These are phyloP conservation scores for Holotrichia oblita DNA, from an alignment of 1,140 invertebrate species.

Conservation along the genomic window DNA sequence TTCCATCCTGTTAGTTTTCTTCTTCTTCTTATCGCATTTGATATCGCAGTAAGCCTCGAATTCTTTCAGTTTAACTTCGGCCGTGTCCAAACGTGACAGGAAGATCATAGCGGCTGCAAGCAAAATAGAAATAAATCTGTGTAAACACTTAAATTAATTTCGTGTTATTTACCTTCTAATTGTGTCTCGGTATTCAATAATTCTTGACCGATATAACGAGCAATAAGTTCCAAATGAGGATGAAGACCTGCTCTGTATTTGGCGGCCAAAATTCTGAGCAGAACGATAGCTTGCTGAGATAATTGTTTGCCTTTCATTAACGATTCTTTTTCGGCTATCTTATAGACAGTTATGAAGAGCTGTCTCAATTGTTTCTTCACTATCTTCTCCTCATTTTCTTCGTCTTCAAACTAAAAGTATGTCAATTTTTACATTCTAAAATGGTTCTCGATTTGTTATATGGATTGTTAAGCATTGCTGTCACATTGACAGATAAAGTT, in stretches of 20 bases:
- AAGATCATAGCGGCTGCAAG: conserved; percentile 55
- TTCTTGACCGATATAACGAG: conserved; percentile 55
- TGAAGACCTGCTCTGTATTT: conserved; percentile 54
- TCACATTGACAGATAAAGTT: no score
- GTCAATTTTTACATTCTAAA: no score
- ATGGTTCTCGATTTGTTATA: no score
- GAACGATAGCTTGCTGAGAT: conserved; percentile 44
- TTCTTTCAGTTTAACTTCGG: conserved; percentile 51
- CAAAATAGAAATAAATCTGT: background rate
- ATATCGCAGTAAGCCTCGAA: conserved; percentile 54
- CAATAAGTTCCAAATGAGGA: conserved; percentile 51
- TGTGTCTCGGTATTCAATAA: conserved; percentile 52
- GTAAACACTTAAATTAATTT: no score
- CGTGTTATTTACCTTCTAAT: conserved; percentile 53
- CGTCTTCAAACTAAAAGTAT: conserved; percentile 49
- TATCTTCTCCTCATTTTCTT: conserved; percentile 53
- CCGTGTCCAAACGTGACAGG: conserved; percentile 50
- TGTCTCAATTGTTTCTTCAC: conserved; percentile 52
- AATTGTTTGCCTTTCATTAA: conserved; percentile 45
- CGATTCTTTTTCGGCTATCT: conserved; percentile 51
- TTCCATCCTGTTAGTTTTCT: background rate
- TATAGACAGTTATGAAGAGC: conserved; percentile 51
- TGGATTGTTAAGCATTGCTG: no score
- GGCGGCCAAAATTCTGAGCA: conserved; percentile 52
- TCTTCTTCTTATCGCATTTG: conserved; percentile 44